Conservation (phyloP, 1,140 invertebrate species). For the Monomorium pharaonis region DNA sequence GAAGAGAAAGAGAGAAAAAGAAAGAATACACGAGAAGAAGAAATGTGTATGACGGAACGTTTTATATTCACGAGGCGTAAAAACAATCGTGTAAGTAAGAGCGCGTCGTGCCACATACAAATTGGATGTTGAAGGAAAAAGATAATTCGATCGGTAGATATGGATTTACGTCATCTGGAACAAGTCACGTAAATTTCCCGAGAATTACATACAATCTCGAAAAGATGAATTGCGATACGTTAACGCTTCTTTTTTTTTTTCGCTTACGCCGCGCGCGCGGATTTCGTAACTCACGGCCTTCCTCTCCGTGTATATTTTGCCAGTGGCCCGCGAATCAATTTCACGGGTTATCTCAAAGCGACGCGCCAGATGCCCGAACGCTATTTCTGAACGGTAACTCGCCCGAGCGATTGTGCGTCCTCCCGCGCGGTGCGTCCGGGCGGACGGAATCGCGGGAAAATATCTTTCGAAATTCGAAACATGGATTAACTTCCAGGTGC, state of each 20-base stretch:
- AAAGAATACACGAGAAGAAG: background rate
- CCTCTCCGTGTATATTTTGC: slow-evolving; percentile 25
- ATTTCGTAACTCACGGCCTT: slow-evolving; percentile 9
- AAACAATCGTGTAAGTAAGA: slow-evolving; percentile 69
- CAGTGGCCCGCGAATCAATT: slow-evolving; percentile 39
- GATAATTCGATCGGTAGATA: slow-evolving; percentile 8
- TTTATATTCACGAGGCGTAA: slow-evolving; percentile 65
- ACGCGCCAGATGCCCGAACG: slow-evolving; percentile 40
- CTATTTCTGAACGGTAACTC: slow-evolving; percentile 39
- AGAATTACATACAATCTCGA: background rate
- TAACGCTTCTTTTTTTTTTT: too few species aligned
- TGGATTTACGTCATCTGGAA: slow-evolving; percentile 2
- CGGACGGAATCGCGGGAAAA: background rate
- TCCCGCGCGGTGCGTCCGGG: background rate
- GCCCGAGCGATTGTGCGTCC: slow-evolving; percentile 17
- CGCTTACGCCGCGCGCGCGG: background rate
- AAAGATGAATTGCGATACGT: slow-evolving; percentile 10
- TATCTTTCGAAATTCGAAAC: slow-evolving; percentile 46
- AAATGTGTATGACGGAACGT: slow-evolving; percentile 43
- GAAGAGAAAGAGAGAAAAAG: slow-evolving; percentile 4
- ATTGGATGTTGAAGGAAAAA: slow-evolving; percentile 37
- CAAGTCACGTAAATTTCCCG: background rate
- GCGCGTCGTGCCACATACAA: slow-evolving; percentile 49
- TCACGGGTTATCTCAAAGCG: slow-evolving; percentile 13
- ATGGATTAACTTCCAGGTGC: slow-evolving; percentile 38